Evolutionary conservation across 2,113 vertebrate species (phyloP).

Genomic region (Neodontobutis hainanensis): DNA sequence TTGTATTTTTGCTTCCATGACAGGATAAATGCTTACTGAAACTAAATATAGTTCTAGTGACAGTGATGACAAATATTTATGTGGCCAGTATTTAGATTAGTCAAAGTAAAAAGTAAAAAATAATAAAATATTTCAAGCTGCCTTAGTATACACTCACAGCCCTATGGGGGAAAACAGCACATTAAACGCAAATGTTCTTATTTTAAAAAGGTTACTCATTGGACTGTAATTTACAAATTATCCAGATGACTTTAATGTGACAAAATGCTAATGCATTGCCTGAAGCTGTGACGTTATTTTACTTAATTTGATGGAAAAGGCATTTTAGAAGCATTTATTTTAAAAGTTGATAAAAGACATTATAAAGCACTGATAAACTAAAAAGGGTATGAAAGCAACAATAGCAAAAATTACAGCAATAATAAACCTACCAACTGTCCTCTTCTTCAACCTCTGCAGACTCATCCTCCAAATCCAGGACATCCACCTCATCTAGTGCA

Average conservation of each 20-base stretch:
- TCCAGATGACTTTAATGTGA: neutral
- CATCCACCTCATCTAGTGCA: conserved; percentile 86
- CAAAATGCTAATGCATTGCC: neutral
- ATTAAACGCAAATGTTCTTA: conserved; percentile 26
- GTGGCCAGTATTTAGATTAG: neutral
- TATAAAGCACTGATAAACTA: neutral
- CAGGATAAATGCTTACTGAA: neutral
- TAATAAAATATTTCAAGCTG: too few species aligned
- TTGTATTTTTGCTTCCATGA: neutral
- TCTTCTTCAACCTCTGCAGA: conserved; percentile 83
- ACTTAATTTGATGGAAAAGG: too few species aligned
- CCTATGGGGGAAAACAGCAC: conserved; percentile 21
- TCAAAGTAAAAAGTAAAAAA: neutral
- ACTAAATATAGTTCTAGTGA: neutral
- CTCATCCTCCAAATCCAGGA: conserved; percentile 84
- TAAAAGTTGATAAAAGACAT: too few species aligned
- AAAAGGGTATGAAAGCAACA: neutral
- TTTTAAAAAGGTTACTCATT: conserved; percentile 46
- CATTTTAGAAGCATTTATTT: too few species aligned
- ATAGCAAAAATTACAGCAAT: neutral
- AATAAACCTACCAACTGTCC: conserved; percentile 85
- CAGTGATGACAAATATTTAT: neutral
- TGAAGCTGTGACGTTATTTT: neutral
- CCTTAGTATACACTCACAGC: conserved; percentile 17
- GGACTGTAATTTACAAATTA: conserved; percentile 12